These are phyloP conservation scores for Hippocampus zosterae DNA, from an alignment of 2,113 vertebrate genomes.

Conservation along the genomic window DNA sequence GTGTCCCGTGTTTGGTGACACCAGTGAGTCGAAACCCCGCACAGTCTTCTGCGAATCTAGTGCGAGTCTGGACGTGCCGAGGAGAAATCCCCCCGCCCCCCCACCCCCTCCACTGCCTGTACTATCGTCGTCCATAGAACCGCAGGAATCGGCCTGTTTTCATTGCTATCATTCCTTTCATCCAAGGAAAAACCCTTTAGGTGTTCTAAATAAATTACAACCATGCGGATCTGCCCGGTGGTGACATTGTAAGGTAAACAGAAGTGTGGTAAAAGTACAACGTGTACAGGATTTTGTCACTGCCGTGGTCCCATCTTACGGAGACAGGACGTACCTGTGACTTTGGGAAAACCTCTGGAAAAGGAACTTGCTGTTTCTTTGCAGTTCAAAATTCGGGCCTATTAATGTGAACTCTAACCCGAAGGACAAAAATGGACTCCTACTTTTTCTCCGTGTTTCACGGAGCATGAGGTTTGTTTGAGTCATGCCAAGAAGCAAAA, in stretches of 20 bases:
- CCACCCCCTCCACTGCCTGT: not conserved
- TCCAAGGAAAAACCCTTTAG: not conserved
- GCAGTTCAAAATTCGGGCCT: not conserved
- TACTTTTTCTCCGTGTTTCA: not conserved
- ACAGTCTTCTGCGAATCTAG: conserved; percentile 19
- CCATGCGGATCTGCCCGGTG: not conserved
- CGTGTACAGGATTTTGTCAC: not conserved
- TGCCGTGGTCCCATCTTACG: not conserved
- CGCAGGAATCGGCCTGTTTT: not conserved
- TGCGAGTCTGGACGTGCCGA: conserved; percentile 49
- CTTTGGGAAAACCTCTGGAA: not conserved
- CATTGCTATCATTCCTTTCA: conserved; percentile 6
- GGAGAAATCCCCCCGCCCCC: not conserved
- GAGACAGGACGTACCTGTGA: not conserved
- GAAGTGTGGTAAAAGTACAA: not conserved
- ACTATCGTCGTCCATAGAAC: conserved; percentile 14
- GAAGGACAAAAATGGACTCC: not conserved
- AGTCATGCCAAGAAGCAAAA: not conserved
- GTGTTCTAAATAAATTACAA: not conserved
- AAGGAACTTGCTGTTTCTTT: not conserved
- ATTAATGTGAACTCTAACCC: not conserved
- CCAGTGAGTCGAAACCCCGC: conserved; percentile 11
- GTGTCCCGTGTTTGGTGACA: conserved; percentile 7
- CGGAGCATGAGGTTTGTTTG: not conserved
- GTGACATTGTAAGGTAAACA: not conserved